Percentiles rank a stretch among this genome's conserved stretches.
These are phyloP conservation scores for Cepaea nemoralis DNA, from an alignment of 1,140 invertebrate species.

Conservation along the genomic window DNA sequence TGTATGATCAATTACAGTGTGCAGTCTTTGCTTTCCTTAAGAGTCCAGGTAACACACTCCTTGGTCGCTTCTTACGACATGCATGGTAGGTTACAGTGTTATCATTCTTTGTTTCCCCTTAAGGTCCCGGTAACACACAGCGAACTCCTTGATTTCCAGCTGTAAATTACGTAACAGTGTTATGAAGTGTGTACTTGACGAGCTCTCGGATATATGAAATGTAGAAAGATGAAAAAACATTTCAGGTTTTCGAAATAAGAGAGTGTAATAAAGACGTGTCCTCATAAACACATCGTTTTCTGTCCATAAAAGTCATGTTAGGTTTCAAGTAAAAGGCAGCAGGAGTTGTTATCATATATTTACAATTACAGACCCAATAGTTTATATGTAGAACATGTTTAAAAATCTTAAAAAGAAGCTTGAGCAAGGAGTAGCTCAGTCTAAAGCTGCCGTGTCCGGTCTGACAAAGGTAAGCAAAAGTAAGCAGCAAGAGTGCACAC, in stretches of 20 bases:
- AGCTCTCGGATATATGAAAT: neutral
- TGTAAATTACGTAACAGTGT: too few species aligned
- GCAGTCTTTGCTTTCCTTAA: too few species aligned
- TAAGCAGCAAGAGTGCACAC: too few species aligned
- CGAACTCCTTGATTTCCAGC: too few species aligned
- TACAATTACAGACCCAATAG: neutral
- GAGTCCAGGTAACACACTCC: too few species aligned
- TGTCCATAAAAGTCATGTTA: neutral
- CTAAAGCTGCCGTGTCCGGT: slow-evolving; percentile 58
- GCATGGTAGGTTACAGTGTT: too few species aligned
- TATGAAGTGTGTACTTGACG: too few species aligned
- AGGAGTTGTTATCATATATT: neutral
- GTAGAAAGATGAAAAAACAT: neutral
- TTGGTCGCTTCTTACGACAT: too few species aligned
- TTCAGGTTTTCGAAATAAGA: neutral
- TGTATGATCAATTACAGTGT: too few species aligned
- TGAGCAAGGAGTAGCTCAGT: slow-evolving; percentile 64
- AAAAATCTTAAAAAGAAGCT: slow-evolving; percentile 66
- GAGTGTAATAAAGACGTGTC: slow-evolving; percentile 33
- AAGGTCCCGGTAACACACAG: too few species aligned
- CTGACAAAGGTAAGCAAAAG: slow-evolving; percentile 56
- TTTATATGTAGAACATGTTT: slow-evolving; percentile 51
- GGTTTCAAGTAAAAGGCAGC: neutral
- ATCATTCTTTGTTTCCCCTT: too few species aligned
- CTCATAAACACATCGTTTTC: neutral